phyloP scores from a whole-genome alignment of 2,797 vertebrate species.

The Urosaurus nigricauda region DNA sequence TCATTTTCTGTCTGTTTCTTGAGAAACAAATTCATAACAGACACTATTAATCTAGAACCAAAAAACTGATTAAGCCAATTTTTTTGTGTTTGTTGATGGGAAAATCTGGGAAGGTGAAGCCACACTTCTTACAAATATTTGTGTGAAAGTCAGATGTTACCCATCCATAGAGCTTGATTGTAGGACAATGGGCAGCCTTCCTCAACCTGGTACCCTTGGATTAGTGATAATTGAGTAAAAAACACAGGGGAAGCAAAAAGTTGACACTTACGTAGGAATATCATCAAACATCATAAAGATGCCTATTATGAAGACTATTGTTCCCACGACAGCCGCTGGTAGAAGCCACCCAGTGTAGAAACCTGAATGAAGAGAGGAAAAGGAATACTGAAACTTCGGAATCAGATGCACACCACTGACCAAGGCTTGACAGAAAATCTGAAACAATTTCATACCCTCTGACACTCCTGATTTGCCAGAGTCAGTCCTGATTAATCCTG shows the following conservation, averaged over 20 bases:
- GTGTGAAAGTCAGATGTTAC: not conserved
- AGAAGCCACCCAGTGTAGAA: constrained; percentile 86
- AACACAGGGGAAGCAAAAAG: not conserved
- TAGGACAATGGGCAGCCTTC: too few species aligned
- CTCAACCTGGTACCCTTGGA: not conserved
- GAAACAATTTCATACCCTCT: not conserved
- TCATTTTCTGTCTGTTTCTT: not conserved
- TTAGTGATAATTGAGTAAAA: not conserved
- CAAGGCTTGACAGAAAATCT: not conserved
- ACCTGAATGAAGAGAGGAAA: constrained; percentile 65
- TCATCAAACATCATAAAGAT: constrained; percentile 76
- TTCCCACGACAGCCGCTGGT: constrained; percentile 76
- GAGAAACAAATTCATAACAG: not conserved
- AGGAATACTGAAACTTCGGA: not conserved
- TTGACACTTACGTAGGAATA: constrained; percentile 77
- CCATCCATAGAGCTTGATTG: not conserved
- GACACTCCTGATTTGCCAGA: too few species aligned
- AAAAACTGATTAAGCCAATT: not conserved
- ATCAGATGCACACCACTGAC: not conserved
- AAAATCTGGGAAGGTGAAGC: not conserved
- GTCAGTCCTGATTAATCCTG: too few species aligned
- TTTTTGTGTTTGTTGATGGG: not conserved
- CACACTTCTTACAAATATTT: not conserved
- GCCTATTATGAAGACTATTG: constrained; percentile 78
- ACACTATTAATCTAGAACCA: not conserved